Base-by-base conservation (phyloP, 2,113 vertebrate genomes). In the Heterotis niloticus region DNA sequence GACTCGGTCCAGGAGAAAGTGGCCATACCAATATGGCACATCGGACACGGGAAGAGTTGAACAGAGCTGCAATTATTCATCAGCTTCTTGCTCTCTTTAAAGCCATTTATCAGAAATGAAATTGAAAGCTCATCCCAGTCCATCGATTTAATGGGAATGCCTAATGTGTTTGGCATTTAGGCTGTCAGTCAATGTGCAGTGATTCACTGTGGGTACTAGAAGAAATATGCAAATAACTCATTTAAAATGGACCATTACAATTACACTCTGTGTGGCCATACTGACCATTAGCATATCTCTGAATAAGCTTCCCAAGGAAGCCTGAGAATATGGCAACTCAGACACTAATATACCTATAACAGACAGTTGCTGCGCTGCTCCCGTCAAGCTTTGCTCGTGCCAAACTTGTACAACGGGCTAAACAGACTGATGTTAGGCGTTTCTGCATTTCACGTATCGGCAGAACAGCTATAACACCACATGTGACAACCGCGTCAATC, bases 201-300 rank as follows among this genome's bases (percentile, higher is more conserved):
- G 56, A 78, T 62, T 78, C 18, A 60, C 77, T 78, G 9, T 4
- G 18, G 66, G 34, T 71, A 70, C 66, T 62, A 13, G 28, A 62
- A 54, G 26, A 70, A 20, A 56, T 54, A 34, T 16, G 13, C 54
- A 78, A 62, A 23, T 62, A 78, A 74, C 57, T 44, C 57, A 70
- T 78, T 60, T 70, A 16, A 57, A 62, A 60, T 23, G 74, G 62
- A 60, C 16, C 29, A 2, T 57, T 74, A 44, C 71, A 74, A 28
- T 74, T 74, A 74, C 54, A 74, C 54, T 13, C 54, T 23, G 16
- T 23, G 57, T 57, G 28, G 57, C 52, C 71, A n/a, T 54, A n/a
- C 5, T 5, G 5, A 4, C 51, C 71, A 74, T 74, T 74, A 74
- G 71, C 54, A 59, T 74, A 57, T 74, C 71, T 54, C 54, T 23